Evolutionary conservation across 2,113 vertebrate species (phyloP), one percentile per base, ranked within the genome.

Genomic region (Catharus fuscescens): DNA sequence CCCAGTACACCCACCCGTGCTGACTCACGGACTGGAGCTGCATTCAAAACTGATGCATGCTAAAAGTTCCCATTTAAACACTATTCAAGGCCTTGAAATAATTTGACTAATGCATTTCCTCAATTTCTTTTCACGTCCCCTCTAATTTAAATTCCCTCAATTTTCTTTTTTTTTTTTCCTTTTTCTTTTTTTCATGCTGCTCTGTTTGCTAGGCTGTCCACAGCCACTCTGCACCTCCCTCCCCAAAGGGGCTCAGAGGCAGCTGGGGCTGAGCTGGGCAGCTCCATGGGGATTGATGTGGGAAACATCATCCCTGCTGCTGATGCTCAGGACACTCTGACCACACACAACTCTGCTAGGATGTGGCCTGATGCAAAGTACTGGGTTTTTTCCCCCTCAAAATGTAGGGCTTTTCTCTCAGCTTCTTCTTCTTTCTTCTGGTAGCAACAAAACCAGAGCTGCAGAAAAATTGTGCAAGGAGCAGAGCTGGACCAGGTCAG

Each of bases 1-100:
- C 93, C 95, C 93, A 92, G 88, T 79, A 93, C 77, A 71, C 91
- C 93, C 91, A 95, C 92, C 73, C 87, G 24, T 67, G 83, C 90
- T 97, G 93, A 94, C 92, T 97, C 93, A 95, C 0, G 4, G 80
- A 85, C 83, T 87, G 38, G 61, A 23, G 73, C n/a, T 2, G 70
- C 89, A 93, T 96, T 96, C 90, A 92, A 31, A 93, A 84, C 52
- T 15, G 24, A 85, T 3, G 28, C 32, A 42, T 31, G 62, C 44
- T 70, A 26, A 38, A 95, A 95, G 83, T 76, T 82, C 80, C 81
- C 70, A 74, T 86, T 92, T 76, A 85, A 95, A 85, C 66, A 16
- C 78, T 40, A 56, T 67, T 83, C 57, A 82, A 74, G 48, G 83
- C 64, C 64, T 80, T 70, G 70, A 93, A 92, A 92, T 70, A 86